These are phyloP conservation scores for Sussaba pulchella DNA, from an alignment of 2,888 invertebrate genomes.

Conservation along the genomic window DNA sequence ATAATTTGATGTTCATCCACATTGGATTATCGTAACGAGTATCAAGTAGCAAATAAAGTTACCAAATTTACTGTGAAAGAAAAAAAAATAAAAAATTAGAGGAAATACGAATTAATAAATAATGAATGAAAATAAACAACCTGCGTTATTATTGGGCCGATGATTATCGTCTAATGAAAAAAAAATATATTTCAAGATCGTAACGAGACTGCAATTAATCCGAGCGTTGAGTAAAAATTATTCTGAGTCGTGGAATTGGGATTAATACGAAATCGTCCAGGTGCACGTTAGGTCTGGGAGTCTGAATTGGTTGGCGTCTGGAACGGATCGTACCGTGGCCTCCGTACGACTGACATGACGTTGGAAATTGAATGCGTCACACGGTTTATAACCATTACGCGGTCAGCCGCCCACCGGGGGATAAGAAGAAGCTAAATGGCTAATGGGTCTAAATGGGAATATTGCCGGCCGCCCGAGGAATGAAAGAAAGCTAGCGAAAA, in stretches of 20 bases:
- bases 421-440: slow-evolving; percentile 17
- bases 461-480: not conserved
- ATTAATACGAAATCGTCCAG: not conserved
- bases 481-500: slow-evolving; percentile 13
- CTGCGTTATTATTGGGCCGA: no score
- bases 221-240: slow-evolving; percentile 5
- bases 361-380: slow-evolving; percentile 48
- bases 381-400: slow-evolving; percentile 54
- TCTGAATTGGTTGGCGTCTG: no score
- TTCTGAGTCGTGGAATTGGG: not conserved
- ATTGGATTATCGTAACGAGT: not conserved
- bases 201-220: not conserved
- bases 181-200: not conserved
- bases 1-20: not conserved
- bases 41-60: not conserved
- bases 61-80: not conserved
- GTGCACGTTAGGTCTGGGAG: no score
- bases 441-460: no score
- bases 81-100: no score
- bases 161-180: not conserved
- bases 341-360: slow-evolving; percentile 10
- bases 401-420: not conserved
- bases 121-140: no score
- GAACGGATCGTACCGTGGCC: not conserved
- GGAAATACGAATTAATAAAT: no score